Conservation (phyloP, 2,113 vertebrate species). For the Ctenodactylus gundi region DNA sequence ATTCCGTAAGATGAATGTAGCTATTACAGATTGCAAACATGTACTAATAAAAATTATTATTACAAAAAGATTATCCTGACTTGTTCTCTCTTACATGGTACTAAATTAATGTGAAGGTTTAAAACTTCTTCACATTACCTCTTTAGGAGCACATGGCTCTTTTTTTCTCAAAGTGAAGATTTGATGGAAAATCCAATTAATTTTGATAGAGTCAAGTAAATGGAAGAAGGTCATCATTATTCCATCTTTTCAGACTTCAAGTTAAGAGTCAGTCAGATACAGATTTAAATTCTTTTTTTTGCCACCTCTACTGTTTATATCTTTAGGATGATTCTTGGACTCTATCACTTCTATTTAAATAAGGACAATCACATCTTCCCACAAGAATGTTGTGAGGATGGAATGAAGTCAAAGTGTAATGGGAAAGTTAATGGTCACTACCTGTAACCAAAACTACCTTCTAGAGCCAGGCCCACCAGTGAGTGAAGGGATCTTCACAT, state of each 20-base stretch:
- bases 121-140: neutral
- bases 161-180: neutral
- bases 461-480: neutral
- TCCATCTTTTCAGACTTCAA: neutral
- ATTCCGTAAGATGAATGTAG: too few relatives aligned
- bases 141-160: neutral
- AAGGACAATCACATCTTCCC: neutral
- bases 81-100: neutral
- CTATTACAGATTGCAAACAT: too few relatives aligned
- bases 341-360: neutral
- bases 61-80: neutral
- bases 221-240: neutral
- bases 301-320: neutral
- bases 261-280: neutral
- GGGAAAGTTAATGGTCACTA: neutral
- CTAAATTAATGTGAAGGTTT: neutral
- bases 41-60: too few relatives aligned
- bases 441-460: neutral
- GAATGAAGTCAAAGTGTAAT: neutral
- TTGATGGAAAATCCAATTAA: neutral
- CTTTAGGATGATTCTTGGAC: neutral
- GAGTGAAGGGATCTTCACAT: neutral
- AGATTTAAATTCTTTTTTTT: neutral
- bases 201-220: slow-evolving; percentile 20
- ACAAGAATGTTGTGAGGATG: neutral